Conservation (phyloP, 2,888 invertebrate species). For the Brachyptera putata region DNA sequence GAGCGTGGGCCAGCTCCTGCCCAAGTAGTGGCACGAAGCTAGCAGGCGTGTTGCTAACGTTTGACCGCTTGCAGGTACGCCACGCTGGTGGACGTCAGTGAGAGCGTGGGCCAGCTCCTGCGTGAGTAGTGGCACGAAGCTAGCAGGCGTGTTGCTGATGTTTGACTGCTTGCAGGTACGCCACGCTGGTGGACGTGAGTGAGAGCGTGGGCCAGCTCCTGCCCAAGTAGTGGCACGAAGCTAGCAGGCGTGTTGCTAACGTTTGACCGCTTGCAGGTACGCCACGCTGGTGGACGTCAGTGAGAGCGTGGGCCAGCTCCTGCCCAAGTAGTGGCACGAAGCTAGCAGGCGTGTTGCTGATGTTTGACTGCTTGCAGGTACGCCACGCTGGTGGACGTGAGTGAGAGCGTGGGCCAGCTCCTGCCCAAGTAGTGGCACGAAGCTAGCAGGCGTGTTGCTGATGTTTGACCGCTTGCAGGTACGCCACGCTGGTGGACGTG, state of each 20-base stretch:
- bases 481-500: constrained; percentile 78
- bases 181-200: constrained; percentile 79
- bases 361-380: no score
- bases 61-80: no score
- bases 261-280: no score
- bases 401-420: constrained; percentile 73
- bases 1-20: constrained; percentile 72
- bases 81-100: constrained; percentile 78
- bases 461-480: no score
- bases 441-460: no score
- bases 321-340: constrained; percentile 79
- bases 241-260: no score
- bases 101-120: constrained; percentile 73
- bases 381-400: constrained; percentile 79
- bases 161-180: constrained; percentile 57
- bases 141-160: no score
- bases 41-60: no score
- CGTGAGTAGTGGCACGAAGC: no score
- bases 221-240: constrained; percentile 78
- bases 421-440: constrained; percentile 80
- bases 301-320: constrained; percentile 71
- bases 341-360: no score
- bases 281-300: constrained; percentile 82
- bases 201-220: constrained; percentile 75
- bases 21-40: constrained; percentile 80